Conservation (phyloP, 2,113 vertebrate genomes). For the Sakesphorus luctuosus region DNA sequence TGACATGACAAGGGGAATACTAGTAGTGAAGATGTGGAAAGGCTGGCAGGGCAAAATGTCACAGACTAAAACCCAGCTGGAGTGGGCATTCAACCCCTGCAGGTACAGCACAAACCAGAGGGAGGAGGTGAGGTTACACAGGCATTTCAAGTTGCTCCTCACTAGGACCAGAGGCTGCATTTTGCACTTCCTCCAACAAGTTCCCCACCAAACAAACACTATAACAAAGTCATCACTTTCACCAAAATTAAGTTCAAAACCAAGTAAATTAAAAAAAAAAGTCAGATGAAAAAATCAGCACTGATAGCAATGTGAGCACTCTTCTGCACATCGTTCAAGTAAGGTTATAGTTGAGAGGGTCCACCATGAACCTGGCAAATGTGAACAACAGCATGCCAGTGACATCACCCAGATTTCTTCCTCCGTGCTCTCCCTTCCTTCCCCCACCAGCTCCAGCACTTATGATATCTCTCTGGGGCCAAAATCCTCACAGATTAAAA, state of each 20-base stretch:
- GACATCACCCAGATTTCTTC: neutral
- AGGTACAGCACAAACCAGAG: neutral
- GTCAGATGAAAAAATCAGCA: neutral
- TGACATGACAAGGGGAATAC: neutral
- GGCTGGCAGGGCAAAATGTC: fast-evolving
- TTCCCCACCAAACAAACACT: neutral
- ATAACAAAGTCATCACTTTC: neutral
- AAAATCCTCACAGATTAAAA: neutral
- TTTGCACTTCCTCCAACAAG: neutral
- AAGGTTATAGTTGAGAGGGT: neutral
- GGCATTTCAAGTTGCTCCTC: neutral
- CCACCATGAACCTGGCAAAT: neutral
- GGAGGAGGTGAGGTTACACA: neutral
- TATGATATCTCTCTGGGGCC: neutral
- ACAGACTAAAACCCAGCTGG: neutral
- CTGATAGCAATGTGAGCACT: neutral
- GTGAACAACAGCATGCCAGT: neutral
- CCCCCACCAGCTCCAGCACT: neutral
- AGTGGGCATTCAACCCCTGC: neutral
- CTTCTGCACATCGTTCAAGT: neutral
- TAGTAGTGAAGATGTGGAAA: neutral
- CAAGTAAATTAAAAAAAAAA: neutral
- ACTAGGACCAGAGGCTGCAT: neutral
- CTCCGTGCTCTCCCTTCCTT: neutral
- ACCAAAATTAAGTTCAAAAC: neutral